Conservation (phyloP, 2,797 vertebrate species). For the Tinamus major region DNA sequence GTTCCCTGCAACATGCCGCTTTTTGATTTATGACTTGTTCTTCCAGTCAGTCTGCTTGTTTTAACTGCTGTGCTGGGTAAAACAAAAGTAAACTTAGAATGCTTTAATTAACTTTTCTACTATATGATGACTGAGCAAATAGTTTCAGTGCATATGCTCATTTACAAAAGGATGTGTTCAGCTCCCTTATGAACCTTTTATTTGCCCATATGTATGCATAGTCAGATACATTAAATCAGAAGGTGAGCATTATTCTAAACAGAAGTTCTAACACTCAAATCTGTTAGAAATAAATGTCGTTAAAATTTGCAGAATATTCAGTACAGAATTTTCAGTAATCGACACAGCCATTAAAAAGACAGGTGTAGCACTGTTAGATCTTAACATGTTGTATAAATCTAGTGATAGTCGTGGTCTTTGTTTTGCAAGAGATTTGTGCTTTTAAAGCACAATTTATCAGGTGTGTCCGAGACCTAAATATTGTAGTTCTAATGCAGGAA, state of each 20-base stretch:
- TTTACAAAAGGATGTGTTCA: neutral
- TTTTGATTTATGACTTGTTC: conserved; percentile 45
- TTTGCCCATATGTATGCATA: neutral
- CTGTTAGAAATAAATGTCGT: neutral
- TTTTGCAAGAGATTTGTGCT: neutral
- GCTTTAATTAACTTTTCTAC: conserved; percentile 47
- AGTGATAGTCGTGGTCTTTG: neutral
- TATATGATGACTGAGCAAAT: conserved; percentile 11
- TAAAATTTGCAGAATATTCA: neutral
- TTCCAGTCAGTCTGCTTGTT: conserved; percentile 54
- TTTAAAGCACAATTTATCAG: neutral
- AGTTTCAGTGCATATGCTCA: neutral
- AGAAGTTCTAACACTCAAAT: neutral
- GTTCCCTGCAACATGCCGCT: neutral
- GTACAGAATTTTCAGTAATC: neutral
- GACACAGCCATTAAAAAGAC: neutral
- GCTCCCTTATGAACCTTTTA: neutral
- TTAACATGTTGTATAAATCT: neutral
- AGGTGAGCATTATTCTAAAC: neutral
- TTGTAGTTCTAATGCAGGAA: neutral
- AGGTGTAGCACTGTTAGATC: neutral
- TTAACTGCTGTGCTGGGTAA: conserved; percentile 43
- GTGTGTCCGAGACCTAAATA: neutral
- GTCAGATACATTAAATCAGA: neutral
- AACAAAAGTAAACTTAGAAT: conserved; percentile 49